Conservation (phyloP, 2,797 vertebrate genomes). For the Bradypus variegatus region DNA sequence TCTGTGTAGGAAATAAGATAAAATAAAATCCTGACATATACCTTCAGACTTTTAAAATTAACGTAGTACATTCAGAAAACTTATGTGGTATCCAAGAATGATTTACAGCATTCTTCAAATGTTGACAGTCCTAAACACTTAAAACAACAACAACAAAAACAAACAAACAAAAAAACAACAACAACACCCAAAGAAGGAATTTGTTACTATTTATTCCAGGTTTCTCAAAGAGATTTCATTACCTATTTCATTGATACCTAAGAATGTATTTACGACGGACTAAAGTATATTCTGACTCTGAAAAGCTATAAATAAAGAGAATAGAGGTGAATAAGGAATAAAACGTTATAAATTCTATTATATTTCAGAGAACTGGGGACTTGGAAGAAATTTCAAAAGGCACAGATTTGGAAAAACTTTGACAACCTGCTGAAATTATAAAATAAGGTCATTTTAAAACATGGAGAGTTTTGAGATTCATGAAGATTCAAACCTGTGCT, state of each 20-base stretch:
- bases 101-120: conserved; percentile 34
- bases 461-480: conserved; percentile 23
- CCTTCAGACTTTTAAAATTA: conserved; percentile 30
- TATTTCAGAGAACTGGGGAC: neutral
- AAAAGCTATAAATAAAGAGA: neutral
- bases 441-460: neutral
- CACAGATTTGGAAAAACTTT: conserved; percentile 11
- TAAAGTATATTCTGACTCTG: conserved; percentile 18
- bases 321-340: neutral
- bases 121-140: neutral
- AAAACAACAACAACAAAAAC: neutral
- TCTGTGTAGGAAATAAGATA: neutral
- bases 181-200: neutral
- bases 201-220: neutral
- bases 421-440: conserved; percentile 23
- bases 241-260: conserved; percentile 34
- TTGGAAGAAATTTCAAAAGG: conserved; percentile 33
- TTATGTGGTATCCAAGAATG: neutral
- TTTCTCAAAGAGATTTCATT: conserved; percentile 3
- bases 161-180: neutral
- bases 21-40: neutral
- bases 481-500: conserved; percentile 7
- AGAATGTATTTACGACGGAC: neutral
- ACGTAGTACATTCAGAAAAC: conserved; percentile 33
- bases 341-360: conserved; percentile 30